Percentiles rank a stretch among this genome's conserved stretches.
These are phyloP conservation scores for Eilema depressum DNA, from an alignment of 2,888 invertebrate species.

Conservation along the genomic window DNA sequence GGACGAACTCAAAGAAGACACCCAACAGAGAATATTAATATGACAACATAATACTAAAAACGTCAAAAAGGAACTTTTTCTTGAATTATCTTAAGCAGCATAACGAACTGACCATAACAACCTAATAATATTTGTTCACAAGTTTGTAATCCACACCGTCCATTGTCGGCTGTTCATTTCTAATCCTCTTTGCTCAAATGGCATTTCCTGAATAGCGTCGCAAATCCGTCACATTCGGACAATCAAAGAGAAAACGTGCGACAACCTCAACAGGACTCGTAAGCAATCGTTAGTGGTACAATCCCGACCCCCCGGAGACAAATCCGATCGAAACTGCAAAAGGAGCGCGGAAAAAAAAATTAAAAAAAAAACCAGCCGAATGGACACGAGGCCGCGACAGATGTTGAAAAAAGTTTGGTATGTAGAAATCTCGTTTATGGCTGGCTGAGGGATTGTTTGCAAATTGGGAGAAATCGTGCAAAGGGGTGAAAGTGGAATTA, in stretches of 20 bases:
- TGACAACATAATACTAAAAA: constrained; percentile 18
- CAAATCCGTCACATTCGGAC: constrained; percentile 82
- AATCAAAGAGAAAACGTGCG: constrained; percentile 76
- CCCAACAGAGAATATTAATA: constrained; percentile 16
- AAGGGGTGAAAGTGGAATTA: constrained; percentile 62
- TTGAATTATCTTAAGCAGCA: constrained; percentile 40
- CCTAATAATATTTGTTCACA: constrained; percentile 50
- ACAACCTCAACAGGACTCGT: constrained; percentile 71
- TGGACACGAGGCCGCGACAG: constrained; percentile 82
- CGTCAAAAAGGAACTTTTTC: constrained; percentile 11
- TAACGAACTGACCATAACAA: constrained; percentile 40
- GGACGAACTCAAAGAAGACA: constrained; percentile 12
- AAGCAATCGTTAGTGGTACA: constrained; percentile 76
- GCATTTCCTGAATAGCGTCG: constrained; percentile 67
- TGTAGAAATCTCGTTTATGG: constrained; percentile 72
- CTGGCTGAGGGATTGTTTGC: constrained; percentile 70
- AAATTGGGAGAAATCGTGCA: constrained; percentile 67
- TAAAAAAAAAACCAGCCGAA: constrained; percentile 66
- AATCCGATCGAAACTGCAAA: constrained; percentile 78
- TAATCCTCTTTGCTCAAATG: constrained; percentile 75
- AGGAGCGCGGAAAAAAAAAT: constrained; percentile 62
- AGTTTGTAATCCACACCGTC: constrained; percentile 54
- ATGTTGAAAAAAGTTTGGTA: constrained; percentile 70
- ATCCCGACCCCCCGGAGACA: constrained; percentile 78
- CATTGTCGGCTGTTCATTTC: constrained; percentile 56